Evolutionary conservation across 2,888 invertebrate genomes (phyloP).

Genomic region (Leptinotarsa tumamoca): DNA sequence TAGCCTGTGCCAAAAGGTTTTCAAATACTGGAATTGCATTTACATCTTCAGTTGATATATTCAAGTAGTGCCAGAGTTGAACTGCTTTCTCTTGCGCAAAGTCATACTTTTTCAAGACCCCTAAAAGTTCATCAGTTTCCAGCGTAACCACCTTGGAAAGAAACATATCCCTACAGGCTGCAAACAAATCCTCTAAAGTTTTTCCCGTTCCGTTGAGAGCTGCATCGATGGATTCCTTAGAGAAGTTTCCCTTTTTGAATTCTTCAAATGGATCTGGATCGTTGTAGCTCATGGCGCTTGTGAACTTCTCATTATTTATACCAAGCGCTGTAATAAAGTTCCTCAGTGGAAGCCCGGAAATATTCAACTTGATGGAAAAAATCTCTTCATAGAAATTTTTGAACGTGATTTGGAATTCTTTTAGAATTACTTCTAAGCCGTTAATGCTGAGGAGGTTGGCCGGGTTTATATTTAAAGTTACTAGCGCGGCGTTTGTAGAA

Average conservation of each 20-base stretch:
- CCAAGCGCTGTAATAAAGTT: slow-evolving; percentile 29
- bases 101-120: slow-evolving; percentile 21
- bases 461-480: slow-evolving; percentile 26
- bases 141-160: not conserved
- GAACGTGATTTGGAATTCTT: slow-evolving; percentile 28
- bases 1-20: slow-evolving; percentile 24
- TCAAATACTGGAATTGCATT: slow-evolving; percentile 24
- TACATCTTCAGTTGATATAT: slow-evolving; percentile 24
- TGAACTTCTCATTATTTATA: slow-evolving; percentile 29
- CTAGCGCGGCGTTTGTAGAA: slow-evolving; percentile 24
- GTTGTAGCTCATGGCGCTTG: slow-evolving; percentile 34
- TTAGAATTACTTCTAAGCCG: slow-evolving; percentile 23
- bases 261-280: slow-evolving; percentile 33
- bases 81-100: slow-evolving; percentile 25
- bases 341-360: slow-evolving; percentile 31
- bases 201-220: slow-evolving; percentile 24
- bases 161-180: slow-evolving; percentile 27
- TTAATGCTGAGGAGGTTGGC: slow-evolving; percentile 27
- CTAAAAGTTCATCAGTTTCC: slow-evolving; percentile 10
- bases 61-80: slow-evolving; percentile 28
- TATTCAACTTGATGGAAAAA: slow-evolving; percentile 21
- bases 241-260: slow-evolving; percentile 36
- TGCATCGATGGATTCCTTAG: slow-evolving; percentile 4
- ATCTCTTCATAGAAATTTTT: slow-evolving; percentile 29
- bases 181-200: slow-evolving; percentile 31